phyloP scores from a whole-genome alignment of 2,113 vertebrate genomes.

The Okapia johnstoni region DNA sequence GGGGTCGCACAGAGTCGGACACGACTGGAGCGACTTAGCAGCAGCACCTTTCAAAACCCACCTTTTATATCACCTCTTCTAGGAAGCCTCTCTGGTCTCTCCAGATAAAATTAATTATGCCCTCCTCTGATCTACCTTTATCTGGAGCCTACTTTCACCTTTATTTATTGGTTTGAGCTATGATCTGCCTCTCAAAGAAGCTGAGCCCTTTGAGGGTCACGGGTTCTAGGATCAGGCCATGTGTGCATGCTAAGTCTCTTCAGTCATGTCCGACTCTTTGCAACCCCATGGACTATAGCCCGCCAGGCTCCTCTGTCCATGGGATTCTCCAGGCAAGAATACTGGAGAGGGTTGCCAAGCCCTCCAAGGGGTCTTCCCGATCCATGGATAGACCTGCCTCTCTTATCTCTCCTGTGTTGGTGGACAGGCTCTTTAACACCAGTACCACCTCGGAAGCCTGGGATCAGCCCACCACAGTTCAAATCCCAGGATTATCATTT shows the following conservation, averaged over 20 bases:
- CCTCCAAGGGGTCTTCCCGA: background rate
- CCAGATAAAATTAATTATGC: background rate
- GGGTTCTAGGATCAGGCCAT: background rate
- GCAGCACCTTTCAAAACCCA: background rate
- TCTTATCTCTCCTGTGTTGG: background rate
- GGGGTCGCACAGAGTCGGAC: no score
- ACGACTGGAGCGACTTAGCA: no score
- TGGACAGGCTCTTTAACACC: background rate
- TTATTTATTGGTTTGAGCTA: background rate
- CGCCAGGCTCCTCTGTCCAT: background rate
- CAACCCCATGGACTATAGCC: background rate
- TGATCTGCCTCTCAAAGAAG: background rate
- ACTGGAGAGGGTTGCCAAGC: background rate
- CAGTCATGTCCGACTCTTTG: background rate
- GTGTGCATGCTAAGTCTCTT: background rate
- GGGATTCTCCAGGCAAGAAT: background rate
- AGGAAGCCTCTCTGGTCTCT: background rate
- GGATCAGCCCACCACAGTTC: background rate
- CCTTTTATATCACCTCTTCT: background rate
- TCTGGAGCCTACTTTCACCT: background rate
- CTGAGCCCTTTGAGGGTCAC: background rate
- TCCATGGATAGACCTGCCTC: background rate
- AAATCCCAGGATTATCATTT: background rate
- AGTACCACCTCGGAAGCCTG: background rate
- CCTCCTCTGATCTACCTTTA: background rate